phyloP scores from a whole-genome alignment of 2,797 vertebrate genomes.

The Fundulus diaphanus region DNA sequence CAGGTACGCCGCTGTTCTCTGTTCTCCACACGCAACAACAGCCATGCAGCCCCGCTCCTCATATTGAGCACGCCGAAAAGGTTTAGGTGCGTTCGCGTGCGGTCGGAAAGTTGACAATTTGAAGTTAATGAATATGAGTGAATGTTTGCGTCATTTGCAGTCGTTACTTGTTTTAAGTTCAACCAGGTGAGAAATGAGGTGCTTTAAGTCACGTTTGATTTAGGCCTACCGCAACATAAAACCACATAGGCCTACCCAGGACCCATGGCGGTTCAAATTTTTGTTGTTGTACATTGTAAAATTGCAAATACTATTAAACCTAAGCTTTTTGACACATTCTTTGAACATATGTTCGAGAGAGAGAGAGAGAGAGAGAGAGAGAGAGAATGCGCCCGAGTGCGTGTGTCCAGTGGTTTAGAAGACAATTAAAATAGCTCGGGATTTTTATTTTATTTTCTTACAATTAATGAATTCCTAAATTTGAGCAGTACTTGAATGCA shows the following conservation, averaged over 20 bases:
- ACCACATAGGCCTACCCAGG: neutral
- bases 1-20: neutral
- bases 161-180: neutral
- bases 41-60: neutral
- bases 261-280: neutral
- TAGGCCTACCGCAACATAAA: neutral
- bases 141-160: neutral
- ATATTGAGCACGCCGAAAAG: slow-evolving; percentile 54
- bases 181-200: neutral
- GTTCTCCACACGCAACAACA: neutral
- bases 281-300: neutral
- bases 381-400: too few relatives aligned
- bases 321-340: neutral
- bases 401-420: too few relatives aligned
- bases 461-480: too few relatives aligned
- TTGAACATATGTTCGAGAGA: too few relatives aligned
- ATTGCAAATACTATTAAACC: neutral
- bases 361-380: too few relatives aligned
- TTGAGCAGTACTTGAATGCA: slow-evolving; percentile 51
- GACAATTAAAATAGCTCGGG: neutral
- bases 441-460: too few relatives aligned
- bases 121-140: too few relatives aligned
- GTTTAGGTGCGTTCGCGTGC: slow-evolving; percentile 55
- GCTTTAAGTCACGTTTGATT: neutral
- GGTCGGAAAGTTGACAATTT: slow-evolving; percentile 40